Evolutionary conservation across 2,797 vertebrate species (phyloP).

Genomic region (Dicrostonyx torquatus): DNA sequence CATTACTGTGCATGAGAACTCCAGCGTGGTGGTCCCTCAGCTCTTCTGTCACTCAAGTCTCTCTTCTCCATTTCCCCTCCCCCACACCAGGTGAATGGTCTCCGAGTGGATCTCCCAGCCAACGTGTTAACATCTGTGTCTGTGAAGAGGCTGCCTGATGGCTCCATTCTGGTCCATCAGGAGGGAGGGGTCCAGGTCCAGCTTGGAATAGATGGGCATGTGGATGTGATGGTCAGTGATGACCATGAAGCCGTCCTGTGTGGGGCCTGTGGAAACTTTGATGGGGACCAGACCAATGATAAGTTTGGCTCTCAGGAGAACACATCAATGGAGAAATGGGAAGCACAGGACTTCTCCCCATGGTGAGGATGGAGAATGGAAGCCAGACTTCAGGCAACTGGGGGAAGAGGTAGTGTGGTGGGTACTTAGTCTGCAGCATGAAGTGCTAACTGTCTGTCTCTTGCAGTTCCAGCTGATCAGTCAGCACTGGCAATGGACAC

Average conservation of each 20-base stretch:
- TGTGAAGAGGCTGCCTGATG: conserved; percentile 47
- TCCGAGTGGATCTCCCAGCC: conserved; percentile 81
- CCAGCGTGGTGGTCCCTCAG: not conserved
- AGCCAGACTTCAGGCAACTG: not conserved
- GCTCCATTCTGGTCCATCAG: conserved; percentile 82
- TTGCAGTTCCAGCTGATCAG: conserved; percentile 66
- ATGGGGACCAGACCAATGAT: conserved; percentile 84
- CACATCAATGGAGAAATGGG: conserved; percentile 83
- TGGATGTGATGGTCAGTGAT: conserved; percentile 79
- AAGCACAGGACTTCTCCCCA: conserved; percentile 85
- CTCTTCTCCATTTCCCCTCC: not conserved
- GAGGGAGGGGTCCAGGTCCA: conserved; percentile 82
- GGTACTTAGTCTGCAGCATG: not conserved
- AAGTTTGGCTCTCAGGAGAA: conserved; percentile 72
- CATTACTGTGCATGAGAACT: not conserved
- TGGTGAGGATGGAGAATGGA: conserved; percentile 85
- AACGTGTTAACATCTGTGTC: conserved; percentile 78
- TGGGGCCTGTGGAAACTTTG: conserved; percentile 89
- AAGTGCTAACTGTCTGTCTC: conserved; percentile 45
- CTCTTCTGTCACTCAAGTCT: not conserved
- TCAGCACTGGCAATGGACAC: not conserved
- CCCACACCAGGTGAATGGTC: conserved; percentile 87
- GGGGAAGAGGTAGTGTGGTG: not conserved
- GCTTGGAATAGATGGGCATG: conserved; percentile 80
- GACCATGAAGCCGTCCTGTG: conserved; percentile 83